These are phyloP conservation scores for Cephalophus harveyi DNA, from an alignment of 2,113 vertebrate genomes.

Conservation along the genomic window DNA sequence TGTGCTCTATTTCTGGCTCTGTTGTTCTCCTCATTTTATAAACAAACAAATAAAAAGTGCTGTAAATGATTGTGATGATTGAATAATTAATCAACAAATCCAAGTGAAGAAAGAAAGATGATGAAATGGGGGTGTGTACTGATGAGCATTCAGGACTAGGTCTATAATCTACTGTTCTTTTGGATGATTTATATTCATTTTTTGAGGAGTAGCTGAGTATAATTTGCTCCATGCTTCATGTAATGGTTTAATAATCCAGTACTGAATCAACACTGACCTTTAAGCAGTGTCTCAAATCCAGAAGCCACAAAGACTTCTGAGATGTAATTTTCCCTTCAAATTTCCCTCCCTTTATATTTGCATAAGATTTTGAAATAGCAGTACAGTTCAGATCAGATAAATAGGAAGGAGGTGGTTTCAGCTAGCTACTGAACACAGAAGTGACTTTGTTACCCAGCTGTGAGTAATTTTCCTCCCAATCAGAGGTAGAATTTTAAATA, in stretches of 20 bases:
- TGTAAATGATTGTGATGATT: not conserved
- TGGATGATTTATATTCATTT: not conserved
- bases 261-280: not conserved
- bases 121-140: not conserved
- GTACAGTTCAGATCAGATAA: constrained; percentile 23
- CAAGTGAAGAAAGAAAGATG: not conserved
- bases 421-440: constrained; percentile 41
- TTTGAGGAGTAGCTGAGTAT: not conserved
- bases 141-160: not conserved
- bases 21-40: not conserved
- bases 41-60: not conserved
- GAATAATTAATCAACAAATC: not conserved
- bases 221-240: not conserved
- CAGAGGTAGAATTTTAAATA: constrained; percentile 20
- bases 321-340: constrained; percentile 32
- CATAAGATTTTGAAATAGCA: constrained; percentile 7
- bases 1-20: not conserved
- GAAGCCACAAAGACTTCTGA: not conserved
- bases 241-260: not conserved
- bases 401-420: constrained; percentile 52
- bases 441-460: constrained; percentile 53
- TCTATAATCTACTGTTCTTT: not conserved
- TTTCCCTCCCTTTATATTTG: constrained; percentile 26
- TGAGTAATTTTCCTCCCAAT: constrained; percentile 35
- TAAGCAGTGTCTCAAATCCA: not conserved